Conservation (phyloP, 2,888 invertebrate species). For the Aethes cnicana region DNA sequence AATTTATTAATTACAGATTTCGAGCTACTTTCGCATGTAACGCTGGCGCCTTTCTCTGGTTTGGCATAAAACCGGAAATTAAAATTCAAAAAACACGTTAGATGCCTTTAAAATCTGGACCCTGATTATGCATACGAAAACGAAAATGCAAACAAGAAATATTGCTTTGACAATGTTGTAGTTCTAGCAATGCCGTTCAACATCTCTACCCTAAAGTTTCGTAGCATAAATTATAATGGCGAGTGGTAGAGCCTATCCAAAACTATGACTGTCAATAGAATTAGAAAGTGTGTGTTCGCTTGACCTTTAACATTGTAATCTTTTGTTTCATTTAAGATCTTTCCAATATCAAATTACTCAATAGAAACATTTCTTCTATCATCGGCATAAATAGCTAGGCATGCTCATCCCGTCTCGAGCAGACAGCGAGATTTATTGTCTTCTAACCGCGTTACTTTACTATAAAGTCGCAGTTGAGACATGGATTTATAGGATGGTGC, state of each 20-base stretch:
- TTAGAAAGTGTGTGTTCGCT: slow-evolving; percentile 25
- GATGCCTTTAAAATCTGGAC: too few species aligned
- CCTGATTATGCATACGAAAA: too few species aligned
- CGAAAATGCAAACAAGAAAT: too few species aligned
- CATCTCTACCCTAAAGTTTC: not conserved
- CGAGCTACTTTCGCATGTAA: slow-evolving; percentile 16
- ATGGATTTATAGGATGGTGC: slow-evolving; percentile 12
- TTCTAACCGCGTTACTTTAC: slow-evolving; percentile 18
- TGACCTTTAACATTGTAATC: slow-evolving; percentile 29
- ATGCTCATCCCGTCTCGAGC: slow-evolving; percentile 12
- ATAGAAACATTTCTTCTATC: slow-evolving; percentile 13
- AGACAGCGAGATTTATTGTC: slow-evolving; percentile 18
- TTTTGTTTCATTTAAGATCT: slow-evolving; percentile 27
- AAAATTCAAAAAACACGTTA: too few species aligned
- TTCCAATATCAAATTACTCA: slow-evolving; percentile 25
- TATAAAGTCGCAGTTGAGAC: slow-evolving; percentile 15
- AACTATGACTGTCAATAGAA: slow-evolving; percentile 26
- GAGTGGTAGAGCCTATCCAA: slow-evolving; percentile 10
- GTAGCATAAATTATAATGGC: slow-evolving; percentile 19
- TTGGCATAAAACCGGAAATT: not conserved
- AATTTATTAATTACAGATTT: slow-evolving; percentile 19
- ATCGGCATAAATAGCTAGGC: slow-evolving; percentile 12
- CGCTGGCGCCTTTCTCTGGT: slow-evolving; percentile 24
- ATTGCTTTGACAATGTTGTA: not conserved
- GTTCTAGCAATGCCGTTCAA: too few species aligned